Evolutionary conservation across 2,888 invertebrate species (phyloP).

Genomic region (Chloromyia formosa): DNA sequence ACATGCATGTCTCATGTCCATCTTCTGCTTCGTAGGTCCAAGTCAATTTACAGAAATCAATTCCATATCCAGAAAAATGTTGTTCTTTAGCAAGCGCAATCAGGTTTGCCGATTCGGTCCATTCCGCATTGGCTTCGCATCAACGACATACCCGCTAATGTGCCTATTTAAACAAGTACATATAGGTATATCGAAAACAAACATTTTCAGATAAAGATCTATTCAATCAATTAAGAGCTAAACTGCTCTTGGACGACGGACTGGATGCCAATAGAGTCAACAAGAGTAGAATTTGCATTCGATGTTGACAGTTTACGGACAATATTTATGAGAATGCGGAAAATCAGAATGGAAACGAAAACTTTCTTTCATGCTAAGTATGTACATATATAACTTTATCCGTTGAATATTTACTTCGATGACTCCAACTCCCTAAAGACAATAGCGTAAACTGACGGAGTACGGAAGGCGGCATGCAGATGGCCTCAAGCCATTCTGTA

Average conservation of each 20-base stretch:
- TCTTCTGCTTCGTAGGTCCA: neutral
- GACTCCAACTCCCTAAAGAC: conserved; percentile 2
- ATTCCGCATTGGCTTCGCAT: neutral
- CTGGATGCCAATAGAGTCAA: conserved; percentile 21
- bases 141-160: conserved; percentile 1
- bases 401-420: neutral
- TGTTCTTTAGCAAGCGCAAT: neutral
- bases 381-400: neutral
- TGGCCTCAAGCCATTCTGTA: conserved; percentile 6
- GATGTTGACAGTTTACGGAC: conserved; percentile 23
- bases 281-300: conserved; percentile 28
- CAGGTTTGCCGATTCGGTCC: neutral
- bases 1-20: neutral
- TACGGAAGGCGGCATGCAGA: neutral
- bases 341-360: conserved; percentile 20
- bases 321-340: conserved; percentile 40
- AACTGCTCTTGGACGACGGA: neutral
- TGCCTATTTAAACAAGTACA: conserved; percentile 14
- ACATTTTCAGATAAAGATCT: conserved; percentile 36
- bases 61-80: neutral
- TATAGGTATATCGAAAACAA: conserved; percentile 15
- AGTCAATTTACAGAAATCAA: neutral
- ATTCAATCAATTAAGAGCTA: conserved; percentile 36
- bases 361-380: conserved; percentile 25
- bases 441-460: neutral